These are phyloP conservation scores for Dryomyza anilis DNA, from an alignment of 2,888 invertebrate genomes.

Conservation along the genomic window DNA sequence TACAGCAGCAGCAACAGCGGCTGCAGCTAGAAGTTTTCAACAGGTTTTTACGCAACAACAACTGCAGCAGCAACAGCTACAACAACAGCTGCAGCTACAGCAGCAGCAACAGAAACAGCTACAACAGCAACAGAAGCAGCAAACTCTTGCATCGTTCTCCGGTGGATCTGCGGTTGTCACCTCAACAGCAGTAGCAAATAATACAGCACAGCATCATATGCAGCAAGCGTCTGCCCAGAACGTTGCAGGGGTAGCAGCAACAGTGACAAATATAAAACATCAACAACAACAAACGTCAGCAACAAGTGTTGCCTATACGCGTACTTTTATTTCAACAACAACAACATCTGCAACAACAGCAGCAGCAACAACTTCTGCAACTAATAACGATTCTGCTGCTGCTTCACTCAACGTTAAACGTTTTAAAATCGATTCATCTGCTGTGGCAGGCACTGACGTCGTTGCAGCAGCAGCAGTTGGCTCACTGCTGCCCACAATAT, in stretches of 20 bases:
- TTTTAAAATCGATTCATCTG: slow-evolving; percentile 41
- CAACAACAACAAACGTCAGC: slow-evolving; percentile 28
- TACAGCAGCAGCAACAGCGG: slow-evolving; percentile 24
- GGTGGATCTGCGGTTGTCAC: slow-evolving; percentile 44
- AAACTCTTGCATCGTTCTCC: slow-evolving; percentile 35
- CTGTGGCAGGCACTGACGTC: slow-evolving; percentile 38
- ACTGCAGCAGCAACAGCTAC: slow-evolving; percentile 28
- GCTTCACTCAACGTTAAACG: slow-evolving; percentile 48
- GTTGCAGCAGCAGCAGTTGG: slow-evolving; percentile 38
- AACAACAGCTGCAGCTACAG: too few species aligned
- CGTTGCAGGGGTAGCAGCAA: slow-evolving; percentile 34
- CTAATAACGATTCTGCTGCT: too few species aligned
- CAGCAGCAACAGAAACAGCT: slow-evolving; percentile 43
- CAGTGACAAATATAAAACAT: slow-evolving; percentile 34
- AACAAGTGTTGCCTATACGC: too few species aligned
- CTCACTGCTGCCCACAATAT: slow-evolving; percentile 49
- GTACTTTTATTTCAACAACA: slow-evolving; percentile 32
- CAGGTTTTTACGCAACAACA: slow-evolving; percentile 46
- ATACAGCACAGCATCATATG: slow-evolving; percentile 38
- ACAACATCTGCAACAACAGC: slow-evolving; percentile 26
- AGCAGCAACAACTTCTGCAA: slow-evolving; percentile 31
- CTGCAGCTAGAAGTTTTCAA: slow-evolving; percentile 40
- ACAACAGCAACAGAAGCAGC: slow-evolving; percentile 32
- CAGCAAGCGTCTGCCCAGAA: slow-evolving; percentile 40
- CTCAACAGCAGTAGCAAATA: slow-evolving; percentile 40